Base-by-base conservation (phyloP, 35 echinoderm and acorn worm genomes). In the Patiria miniata region DNA sequence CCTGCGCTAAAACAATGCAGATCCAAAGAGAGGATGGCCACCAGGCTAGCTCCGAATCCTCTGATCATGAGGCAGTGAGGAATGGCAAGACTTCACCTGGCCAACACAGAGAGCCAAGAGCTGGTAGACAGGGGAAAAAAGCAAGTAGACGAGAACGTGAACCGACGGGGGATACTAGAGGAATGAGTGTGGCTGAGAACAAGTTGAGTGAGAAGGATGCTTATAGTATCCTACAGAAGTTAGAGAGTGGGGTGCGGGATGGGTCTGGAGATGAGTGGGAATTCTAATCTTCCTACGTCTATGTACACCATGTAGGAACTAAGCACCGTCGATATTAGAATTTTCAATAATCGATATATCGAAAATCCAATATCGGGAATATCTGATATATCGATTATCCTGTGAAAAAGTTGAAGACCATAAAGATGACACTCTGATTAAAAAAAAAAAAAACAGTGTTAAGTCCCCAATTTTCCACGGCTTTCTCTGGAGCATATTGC, bases 201-300 rank as follows among this genome's bases (percentile, higher is more conserved):
- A 30, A 86, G 17, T 14, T 39, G 36, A 58, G 26, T 38, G 83
- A 40, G 1, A 44, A 76, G 5, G 83, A 77, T 73, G 65, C 65
- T 73, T 73, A 73, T 30, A 73, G 29, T 73, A 73, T 73, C 65
- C 34, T 87, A n/a, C 65, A 87, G 39, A 87, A 69, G 53, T 87
- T 87, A 40, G 68, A 87, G 50, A 87, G 77, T 79, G 85, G 85
- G 30, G 85, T 87, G 2, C 78, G 77, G 22, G 85, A 87, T 30
- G 85, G 77, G 40, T 47, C 65, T 3, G 65, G 69, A 52, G 76
- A 77, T 50, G 85, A 87, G 8, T 87, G 85, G 85, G 85, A 87
- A 39, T 87, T 87, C 39, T 87, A 78, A 52, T 14, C 36, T 18
- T 16, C 12, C 36, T 40, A 44, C 17, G 61, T 3, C 22, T 29